Evolutionary conservation across 1,140 invertebrate species (phyloP).

Genomic region (Rhopalosiphum maidis): DNA sequence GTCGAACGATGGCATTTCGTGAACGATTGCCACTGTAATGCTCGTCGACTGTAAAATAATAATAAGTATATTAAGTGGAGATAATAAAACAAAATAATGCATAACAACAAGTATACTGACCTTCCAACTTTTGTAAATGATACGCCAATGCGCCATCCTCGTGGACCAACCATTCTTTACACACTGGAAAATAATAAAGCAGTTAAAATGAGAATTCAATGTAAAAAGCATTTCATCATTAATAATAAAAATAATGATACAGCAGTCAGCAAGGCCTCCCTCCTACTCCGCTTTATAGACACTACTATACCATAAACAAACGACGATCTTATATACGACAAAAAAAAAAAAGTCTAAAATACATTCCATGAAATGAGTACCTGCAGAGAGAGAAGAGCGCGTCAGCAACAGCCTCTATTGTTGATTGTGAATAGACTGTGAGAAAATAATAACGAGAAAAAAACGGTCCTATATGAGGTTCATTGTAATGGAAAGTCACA

Average conservation of each 20-base stretch:
- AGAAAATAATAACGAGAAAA: slow-evolving; percentile 44
- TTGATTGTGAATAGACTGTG: slow-evolving; percentile 52
- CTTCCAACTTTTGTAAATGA: slow-evolving; percentile 88
- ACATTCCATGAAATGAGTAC: slow-evolving; percentile 16
- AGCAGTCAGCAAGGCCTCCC: not conserved
- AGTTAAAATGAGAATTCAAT: slow-evolving; percentile 14
- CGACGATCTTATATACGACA: not conserved
- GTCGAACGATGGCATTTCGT: slow-evolving; percentile 84
- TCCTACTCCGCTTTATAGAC: not conserved
- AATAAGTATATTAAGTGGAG: too few relatives aligned
- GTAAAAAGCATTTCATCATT: not conserved
- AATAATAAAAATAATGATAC: not conserved
- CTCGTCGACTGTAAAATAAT: slow-evolving; percentile 70
- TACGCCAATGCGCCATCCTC: slow-evolving; percentile 91
- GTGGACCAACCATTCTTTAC: slow-evolving; percentile 88
- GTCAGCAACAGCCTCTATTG: slow-evolving; percentile 8
- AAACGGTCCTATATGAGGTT: slow-evolving; percentile 33
- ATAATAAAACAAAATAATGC: not conserved
- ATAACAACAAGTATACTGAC: slow-evolving; percentile 66
- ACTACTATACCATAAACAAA: not conserved
- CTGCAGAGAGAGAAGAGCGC: not conserved
- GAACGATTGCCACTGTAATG: slow-evolving; percentile 86
- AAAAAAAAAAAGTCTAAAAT: slow-evolving; percentile 7
- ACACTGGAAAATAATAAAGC: slow-evolving; percentile 70
- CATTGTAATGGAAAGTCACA: slow-evolving; percentile 57